These are phyloP conservation scores for Seriola quinqueradiata DNA, from an alignment of 2,113 vertebrate genomes.

Conservation along the genomic window DNA sequence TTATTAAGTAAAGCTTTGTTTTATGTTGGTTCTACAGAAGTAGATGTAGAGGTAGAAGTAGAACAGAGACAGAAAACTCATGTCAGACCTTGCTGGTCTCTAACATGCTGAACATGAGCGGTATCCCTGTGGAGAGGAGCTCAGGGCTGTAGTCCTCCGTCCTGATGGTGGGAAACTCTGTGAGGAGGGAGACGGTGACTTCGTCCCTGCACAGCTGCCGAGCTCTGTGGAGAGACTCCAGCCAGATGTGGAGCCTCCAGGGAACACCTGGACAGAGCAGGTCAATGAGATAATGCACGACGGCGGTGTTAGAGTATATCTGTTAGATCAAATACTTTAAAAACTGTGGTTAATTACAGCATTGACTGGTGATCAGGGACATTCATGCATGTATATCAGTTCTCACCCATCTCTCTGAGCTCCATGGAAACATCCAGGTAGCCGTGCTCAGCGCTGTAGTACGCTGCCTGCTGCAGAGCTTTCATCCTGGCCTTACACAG, in stretches of 20 bases:
- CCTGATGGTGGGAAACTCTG: slow-evolving; percentile 90
- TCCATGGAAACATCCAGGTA: slow-evolving; percentile 97
- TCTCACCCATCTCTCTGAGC: slow-evolving; percentile 89
- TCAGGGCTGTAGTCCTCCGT: slow-evolving; percentile 91
- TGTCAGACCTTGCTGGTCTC: slow-evolving; percentile 88
- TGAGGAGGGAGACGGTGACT: slow-evolving; percentile 87
- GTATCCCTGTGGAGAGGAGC: slow-evolving; percentile 87
- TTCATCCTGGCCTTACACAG: slow-evolving; percentile 90
- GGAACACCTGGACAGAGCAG: slow-evolving; percentile 87
- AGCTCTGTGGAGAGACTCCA: slow-evolving; percentile 89
- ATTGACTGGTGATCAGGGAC: neutral
- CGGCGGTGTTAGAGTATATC: too few species aligned
- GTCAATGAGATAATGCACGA: neutral
- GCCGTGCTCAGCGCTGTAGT: slow-evolving; percentile 94
- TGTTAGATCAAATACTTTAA: too few species aligned
- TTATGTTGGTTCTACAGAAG: too few species aligned
- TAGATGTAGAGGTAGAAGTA: neutral
- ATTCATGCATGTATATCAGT: too few species aligned
- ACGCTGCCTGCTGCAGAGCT: slow-evolving; percentile 95
- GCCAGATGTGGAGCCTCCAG: slow-evolving; percentile 95
- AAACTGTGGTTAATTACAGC: too few species aligned
- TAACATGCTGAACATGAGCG: slow-evolving; percentile 91
- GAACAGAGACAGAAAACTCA: neutral
- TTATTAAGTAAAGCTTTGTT: too few species aligned
- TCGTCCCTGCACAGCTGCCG: slow-evolving; percentile 89